These are phyloP conservation scores for Loxodonta africana DNA, from an alignment of 2,113 vertebrate species.

Conservation along the genomic window DNA sequence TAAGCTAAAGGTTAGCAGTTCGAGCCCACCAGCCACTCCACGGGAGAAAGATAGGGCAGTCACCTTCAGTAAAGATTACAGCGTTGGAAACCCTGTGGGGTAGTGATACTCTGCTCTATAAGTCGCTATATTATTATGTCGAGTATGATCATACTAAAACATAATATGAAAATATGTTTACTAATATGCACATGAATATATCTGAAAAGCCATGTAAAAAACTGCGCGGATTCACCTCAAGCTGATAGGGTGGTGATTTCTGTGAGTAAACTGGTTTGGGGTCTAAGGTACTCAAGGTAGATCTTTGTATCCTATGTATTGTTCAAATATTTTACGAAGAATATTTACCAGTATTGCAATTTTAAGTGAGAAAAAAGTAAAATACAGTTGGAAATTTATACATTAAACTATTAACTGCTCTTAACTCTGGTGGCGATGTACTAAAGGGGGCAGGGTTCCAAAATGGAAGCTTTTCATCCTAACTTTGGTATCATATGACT, in stretches of 20 bases:
- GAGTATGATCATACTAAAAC: neutral
- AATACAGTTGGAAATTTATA: neutral
- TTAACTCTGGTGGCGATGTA: neutral
- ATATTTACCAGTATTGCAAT: neutral
- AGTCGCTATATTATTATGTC: neutral
- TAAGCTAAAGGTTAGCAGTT: neutral
- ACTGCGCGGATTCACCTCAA: neutral
- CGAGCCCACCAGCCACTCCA: neutral
- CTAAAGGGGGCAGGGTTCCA: neutral
- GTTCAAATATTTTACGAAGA: neutral
- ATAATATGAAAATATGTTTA: neutral
- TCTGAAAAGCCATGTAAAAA: neutral
- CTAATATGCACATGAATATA: neutral
- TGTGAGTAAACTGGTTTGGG: neutral
- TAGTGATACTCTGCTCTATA: neutral
- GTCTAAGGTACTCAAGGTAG: neutral
- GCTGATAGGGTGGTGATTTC: neutral
- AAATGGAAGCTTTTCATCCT: neutral
- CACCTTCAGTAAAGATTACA: neutral
- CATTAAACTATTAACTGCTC: neutral
- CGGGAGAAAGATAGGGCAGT: neutral
- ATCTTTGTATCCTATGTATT: neutral
- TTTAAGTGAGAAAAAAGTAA: constrained; percentile 21
- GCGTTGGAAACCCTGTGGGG: neutral
- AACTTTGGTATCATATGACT: neutral